Percentiles rank a stretch among this genome's conserved stretches.
Conservation (phyloP, 2,113 vertebrate genomes). For the Mesitornis unicolor region DNA sequence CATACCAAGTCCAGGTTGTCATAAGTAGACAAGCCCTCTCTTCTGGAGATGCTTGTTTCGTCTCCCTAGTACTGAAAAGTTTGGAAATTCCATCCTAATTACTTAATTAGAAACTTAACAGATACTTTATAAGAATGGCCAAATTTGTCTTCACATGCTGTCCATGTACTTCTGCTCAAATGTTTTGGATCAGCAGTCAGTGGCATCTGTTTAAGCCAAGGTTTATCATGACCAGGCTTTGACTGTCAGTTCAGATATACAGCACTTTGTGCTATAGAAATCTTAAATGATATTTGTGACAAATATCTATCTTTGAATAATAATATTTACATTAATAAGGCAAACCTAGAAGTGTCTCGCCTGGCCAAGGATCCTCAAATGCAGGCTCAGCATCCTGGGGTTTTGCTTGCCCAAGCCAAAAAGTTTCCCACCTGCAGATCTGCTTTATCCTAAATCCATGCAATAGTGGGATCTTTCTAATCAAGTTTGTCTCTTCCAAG, state of each 20-base stretch:
- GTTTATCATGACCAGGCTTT: background rate
- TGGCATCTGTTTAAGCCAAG: background rate
- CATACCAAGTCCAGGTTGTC: background rate
- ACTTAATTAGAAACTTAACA: background rate
- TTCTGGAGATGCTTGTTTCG: background rate
- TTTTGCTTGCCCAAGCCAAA: background rate
- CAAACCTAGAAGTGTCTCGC: background rate
- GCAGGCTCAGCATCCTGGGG: background rate
- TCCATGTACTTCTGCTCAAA: background rate
- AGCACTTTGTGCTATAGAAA: background rate
- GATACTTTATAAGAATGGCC: background rate
- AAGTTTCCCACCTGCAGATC: background rate
- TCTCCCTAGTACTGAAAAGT: background rate
- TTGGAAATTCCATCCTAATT: background rate
- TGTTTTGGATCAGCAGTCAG: background rate
- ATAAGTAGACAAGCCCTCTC: background rate
- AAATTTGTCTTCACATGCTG: background rate
- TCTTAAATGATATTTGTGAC: background rate
- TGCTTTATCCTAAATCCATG: background rate
- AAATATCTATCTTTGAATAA: background rate
- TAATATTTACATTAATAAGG: background rate
- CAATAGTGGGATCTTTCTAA: background rate
- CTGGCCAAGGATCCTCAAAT: background rate
- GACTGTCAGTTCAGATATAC: background rate
- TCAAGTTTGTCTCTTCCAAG: background rate